Conservation (phyloP, 2,888 invertebrate genomes). For the Stratiomys singularior region DNA sequence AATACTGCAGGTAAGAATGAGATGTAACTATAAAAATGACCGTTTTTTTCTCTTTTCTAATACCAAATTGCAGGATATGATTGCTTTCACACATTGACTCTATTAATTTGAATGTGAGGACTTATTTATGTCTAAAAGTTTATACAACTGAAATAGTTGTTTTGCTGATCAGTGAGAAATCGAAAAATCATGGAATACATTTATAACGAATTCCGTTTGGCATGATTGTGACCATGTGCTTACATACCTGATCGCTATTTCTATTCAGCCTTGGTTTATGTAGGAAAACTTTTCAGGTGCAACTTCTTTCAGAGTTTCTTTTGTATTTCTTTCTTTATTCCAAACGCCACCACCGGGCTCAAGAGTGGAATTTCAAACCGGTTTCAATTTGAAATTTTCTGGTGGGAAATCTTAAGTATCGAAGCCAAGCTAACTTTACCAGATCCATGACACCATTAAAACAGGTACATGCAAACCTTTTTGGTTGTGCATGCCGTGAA, state of each 20-base stretch:
- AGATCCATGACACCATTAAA: slow-evolving; percentile 33
- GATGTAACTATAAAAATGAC: too few species aligned
- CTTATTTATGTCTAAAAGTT: too few species aligned
- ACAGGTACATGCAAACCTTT: slow-evolving; percentile 32
- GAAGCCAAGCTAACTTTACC: not conserved
- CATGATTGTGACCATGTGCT: not conserved
- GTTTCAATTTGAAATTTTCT: slow-evolving; percentile 39
- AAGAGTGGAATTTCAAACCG: slow-evolving; percentile 37
- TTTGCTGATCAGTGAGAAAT: too few species aligned
- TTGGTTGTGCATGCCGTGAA: not conserved
- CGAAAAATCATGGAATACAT: too few species aligned
- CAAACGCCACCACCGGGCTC: not conserved
- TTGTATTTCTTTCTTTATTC: slow-evolving; percentile 20
- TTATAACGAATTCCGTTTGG: not conserved
- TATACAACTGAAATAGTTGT: too few species aligned
- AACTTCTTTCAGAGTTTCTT: slow-evolving; percentile 10
- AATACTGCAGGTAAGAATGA: too few species aligned
- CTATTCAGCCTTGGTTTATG: slow-evolving; percentile 16
- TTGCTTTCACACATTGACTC: too few species aligned
- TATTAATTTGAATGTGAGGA: too few species aligned
- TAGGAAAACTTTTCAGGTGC: slow-evolving; percentile 33
- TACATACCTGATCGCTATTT: not conserved
- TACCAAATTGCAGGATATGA: too few species aligned
- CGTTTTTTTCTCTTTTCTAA: too few species aligned
- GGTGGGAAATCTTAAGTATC: slow-evolving; percentile 41